A percentile compares a stretch with the other conserved stretches of the same genome.
Conservation (phyloP, 2,888 invertebrate genomes). For the Apodemia zela region DNA sequence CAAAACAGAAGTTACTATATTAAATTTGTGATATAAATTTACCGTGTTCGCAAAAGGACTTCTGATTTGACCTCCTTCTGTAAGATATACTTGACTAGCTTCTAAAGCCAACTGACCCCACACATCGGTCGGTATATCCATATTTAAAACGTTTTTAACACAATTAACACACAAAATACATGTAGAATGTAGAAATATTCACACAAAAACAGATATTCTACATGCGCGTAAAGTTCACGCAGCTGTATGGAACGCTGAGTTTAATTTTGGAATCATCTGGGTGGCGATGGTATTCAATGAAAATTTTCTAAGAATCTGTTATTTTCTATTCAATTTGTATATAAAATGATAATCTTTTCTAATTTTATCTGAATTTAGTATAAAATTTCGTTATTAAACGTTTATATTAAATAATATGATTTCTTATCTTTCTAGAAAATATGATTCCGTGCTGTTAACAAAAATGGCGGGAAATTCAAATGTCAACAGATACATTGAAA, state of each 20-base stretch:
- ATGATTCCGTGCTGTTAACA: constrained; percentile 16
- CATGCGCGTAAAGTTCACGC: constrained; percentile 54
- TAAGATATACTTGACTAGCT: constrained; percentile 91
- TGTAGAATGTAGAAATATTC: constrained; percentile 36
- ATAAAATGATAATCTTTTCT: neutral
- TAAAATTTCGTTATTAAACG: neutral
- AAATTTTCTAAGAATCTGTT: constrained; percentile 48
- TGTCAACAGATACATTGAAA: neutral
- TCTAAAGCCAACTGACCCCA: constrained; percentile 95
- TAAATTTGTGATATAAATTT: constrained; percentile 45
- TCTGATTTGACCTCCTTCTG: constrained; percentile 87
- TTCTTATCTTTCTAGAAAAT: neutral
- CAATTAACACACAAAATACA: constrained; percentile 42
- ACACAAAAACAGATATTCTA: constrained; percentile 49
- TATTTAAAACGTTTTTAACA: constrained; percentile 42
- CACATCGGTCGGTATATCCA: constrained; percentile 89
- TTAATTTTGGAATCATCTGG: constrained; percentile 77
- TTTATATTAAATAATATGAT: neutral
- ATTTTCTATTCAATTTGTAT: constrained; percentile 11
- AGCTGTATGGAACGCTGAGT: constrained; percentile 61
- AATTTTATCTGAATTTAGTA: neutral
- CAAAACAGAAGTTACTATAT: neutral
- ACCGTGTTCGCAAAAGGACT: constrained; percentile 94
- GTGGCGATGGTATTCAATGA: constrained; percentile 44
- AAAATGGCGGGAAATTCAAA: constrained; percentile 19